phyloP scores from a whole-genome alignment of 1,140 invertebrate genomes.

The Macrocentrus cingulum region DNA sequence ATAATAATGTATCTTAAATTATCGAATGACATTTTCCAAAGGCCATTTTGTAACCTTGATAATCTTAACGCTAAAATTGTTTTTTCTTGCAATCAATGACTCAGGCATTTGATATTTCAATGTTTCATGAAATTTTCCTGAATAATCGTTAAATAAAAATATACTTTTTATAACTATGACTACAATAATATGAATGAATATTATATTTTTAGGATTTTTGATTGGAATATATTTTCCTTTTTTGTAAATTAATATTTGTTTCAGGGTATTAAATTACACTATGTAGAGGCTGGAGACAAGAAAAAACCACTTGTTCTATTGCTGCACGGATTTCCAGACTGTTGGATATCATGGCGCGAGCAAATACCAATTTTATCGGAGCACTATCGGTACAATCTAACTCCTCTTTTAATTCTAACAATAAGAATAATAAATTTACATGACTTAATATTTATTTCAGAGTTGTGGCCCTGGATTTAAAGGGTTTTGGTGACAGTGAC shows the following conservation, averaged over 20 bases:
- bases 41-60: no score
- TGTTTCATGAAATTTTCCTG: no score
- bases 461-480: conserved; percentile 75
- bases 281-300: conserved; percentile 68
- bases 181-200: no score
- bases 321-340: conserved; percentile 79
- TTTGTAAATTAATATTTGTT: conserved; percentile 17
- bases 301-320: conserved; percentile 66
- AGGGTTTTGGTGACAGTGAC: conserved; percentile 82
- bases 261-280: conserved; percentile 75
- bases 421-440: no score
- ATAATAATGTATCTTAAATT: background rate
- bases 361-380: conserved; percentile 64
- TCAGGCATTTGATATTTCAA: no score
- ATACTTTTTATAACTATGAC: no score
- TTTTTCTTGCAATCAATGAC: no score
- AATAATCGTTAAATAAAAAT: no score
- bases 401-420: background rate
- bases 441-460: conserved; percentile 47
- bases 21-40: background rate
- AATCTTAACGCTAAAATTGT: no score
- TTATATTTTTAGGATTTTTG: no score
- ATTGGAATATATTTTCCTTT: background rate
- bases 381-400: conserved; percentile 57
- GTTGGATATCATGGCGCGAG: conserved; percentile 70